A percentile compares a stretch with the other conserved stretches of the same genome.
phyloP scores from a whole-genome alignment of 2,888 invertebrate species.

The Drosophila recens region DNA sequence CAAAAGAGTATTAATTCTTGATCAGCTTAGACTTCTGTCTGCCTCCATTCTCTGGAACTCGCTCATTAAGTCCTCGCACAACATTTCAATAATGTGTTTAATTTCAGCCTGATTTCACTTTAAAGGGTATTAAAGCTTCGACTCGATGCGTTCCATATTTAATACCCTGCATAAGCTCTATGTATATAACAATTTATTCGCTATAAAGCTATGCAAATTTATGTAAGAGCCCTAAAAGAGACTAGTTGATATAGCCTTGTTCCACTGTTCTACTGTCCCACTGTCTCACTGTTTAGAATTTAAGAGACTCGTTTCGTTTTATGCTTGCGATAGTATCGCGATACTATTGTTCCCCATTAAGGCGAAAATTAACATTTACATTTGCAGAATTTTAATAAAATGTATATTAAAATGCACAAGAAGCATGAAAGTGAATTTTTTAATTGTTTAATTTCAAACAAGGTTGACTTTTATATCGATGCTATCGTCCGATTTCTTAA shows the following conservation, averaged over 20 bases:
- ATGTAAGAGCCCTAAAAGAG: conserved; percentile 32
- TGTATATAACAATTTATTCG: conserved; percentile 15
- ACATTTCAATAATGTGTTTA: not conserved
- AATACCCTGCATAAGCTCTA: conserved; percentile 21
- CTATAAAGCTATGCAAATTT: conserved; percentile 47
- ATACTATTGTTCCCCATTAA: conserved; percentile 12
- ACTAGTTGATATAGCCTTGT: conserved; percentile 19
- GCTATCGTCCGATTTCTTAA: not conserved
- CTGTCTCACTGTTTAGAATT: not conserved
- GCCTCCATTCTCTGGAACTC: conserved; percentile 1
- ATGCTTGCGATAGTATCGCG: conserved; percentile 15
- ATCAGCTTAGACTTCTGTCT: conserved; percentile 35
- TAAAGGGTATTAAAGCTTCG: conserved; percentile 16
- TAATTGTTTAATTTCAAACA: not conserved
- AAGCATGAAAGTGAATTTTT: not conserved
- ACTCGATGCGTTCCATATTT: not conserved
- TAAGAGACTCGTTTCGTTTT: not conserved
- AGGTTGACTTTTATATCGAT: not conserved
- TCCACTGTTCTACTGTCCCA: not conserved
- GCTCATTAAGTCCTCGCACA: not conserved
- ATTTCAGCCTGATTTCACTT: not conserved
- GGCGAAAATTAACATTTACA: conserved; percentile 10
- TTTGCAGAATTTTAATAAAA: conserved; percentile 5
- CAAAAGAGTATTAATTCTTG: conserved; percentile 43
- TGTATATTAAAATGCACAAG: not conserved